These are phyloP conservation scores for Mimumesa dahlbomi DNA, from an alignment of 2,888 invertebrate genomes.

Conservation along the genomic window DNA sequence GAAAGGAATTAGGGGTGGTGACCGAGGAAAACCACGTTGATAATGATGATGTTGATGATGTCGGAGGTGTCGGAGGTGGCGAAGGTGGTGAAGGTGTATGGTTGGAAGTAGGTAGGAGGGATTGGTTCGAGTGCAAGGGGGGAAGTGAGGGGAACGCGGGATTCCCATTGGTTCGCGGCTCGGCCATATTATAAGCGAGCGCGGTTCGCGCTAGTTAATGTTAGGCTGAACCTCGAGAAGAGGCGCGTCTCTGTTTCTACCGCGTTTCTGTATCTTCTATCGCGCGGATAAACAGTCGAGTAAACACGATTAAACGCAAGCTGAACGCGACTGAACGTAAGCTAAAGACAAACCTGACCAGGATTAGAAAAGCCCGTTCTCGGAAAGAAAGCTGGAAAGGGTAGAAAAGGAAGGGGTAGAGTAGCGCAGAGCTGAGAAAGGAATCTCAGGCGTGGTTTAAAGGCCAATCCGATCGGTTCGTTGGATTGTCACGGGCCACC, in stretches of 20 bases:
- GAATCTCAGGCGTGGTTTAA: slow-evolving; percentile 24
- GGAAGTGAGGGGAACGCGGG: slow-evolving; percentile 68
- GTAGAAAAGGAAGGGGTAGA: slow-evolving; percentile 32
- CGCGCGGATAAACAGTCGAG: too few species aligned
- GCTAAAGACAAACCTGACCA: too few species aligned
- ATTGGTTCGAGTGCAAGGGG: slow-evolving; percentile 47
- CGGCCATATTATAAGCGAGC: slow-evolving; percentile 79
- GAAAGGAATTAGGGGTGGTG: slow-evolving; percentile 10
- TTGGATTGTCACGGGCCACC: slow-evolving; percentile 27
- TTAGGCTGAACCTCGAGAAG: slow-evolving; percentile 77
- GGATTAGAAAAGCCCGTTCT: too few species aligned
- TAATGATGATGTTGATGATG: not conserved
- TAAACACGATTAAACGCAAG: not conserved
- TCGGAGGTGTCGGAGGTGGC: slow-evolving; percentile 6
- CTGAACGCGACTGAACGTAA: too few species aligned
- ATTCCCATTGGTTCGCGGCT: slow-evolving; percentile 77
- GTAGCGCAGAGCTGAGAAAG: not conserved
- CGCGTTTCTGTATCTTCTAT: too few species aligned
- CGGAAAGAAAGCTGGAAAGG: slow-evolving; percentile 16
- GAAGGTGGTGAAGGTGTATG: not conserved
- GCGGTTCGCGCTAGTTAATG: slow-evolving; percentile 79
- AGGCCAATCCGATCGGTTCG: slow-evolving; percentile 30
- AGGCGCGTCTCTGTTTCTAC: slow-evolving; percentile 73
- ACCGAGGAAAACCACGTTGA: not conserved
- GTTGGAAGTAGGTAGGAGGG: slow-evolving; percentile 37